phyloP scores from a whole-genome alignment of 2,888 invertebrate genomes.

The Phytoseiulus persimilis region DNA sequence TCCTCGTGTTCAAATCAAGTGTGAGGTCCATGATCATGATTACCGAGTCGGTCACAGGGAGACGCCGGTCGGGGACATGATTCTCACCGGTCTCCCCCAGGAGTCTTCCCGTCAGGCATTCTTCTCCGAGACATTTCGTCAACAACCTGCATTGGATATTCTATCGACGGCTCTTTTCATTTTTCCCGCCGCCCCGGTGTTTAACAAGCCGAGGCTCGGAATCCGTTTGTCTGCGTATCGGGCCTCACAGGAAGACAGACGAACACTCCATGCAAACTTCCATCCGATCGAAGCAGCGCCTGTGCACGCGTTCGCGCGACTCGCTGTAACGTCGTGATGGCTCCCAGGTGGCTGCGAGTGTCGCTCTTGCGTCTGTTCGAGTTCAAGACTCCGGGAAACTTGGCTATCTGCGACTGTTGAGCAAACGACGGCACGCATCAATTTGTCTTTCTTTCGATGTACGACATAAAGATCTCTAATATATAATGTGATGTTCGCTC shows the following conservation, averaged over 20 bases:
- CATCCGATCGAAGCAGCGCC: neutral
- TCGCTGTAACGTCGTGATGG: neutral
- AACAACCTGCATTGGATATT: too few species aligned
- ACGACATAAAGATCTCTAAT: slow-evolving; percentile 5
- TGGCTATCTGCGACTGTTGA: neutral
- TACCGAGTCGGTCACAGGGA: too few species aligned
- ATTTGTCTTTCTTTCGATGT: slow-evolving; percentile 5
- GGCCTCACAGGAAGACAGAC: neutral
- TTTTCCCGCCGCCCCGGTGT: too few species aligned
- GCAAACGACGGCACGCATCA: neutral
- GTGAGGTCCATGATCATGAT: too few species aligned
- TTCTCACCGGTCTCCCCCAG: too few species aligned
- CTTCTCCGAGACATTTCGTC: too few species aligned
- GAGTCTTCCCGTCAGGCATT: too few species aligned
- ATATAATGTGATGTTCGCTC: neutral
- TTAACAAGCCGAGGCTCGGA: too few species aligned
- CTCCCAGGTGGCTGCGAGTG: neutral
- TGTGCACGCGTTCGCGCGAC: neutral
- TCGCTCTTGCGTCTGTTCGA: neutral
- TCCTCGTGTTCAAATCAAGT: too few species aligned
- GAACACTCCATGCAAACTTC: neutral
- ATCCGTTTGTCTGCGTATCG: too few species aligned
- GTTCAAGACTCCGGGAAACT: neutral
- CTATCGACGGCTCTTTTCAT: neutral
- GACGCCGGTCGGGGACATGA: too few species aligned